Percentiles rank a stretch among this genome's conserved stretches.
Conservation (phyloP, 2,113 vertebrate species). For the Petroica traversi region DNA sequence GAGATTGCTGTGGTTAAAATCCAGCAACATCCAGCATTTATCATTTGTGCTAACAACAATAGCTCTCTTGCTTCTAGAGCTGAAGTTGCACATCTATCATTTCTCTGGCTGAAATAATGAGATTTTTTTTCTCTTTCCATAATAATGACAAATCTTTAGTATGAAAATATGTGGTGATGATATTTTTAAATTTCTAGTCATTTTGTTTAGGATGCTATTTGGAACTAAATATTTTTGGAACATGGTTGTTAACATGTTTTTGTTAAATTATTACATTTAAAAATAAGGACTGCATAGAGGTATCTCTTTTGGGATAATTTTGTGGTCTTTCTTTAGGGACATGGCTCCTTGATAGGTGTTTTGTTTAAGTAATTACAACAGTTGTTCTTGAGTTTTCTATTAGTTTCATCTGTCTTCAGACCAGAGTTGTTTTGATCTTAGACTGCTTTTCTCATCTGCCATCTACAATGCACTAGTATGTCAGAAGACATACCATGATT, state of each 20-base stretch:
- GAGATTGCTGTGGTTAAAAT: slow-evolving; percentile 1
- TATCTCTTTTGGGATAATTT: not conserved
- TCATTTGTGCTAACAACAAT: not conserved
- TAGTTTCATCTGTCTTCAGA: not conserved
- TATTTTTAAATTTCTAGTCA: not conserved
- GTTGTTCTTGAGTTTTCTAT: not conserved
- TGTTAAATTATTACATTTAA: not conserved
- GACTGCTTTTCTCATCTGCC: not conserved
- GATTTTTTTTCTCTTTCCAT: not conserved
- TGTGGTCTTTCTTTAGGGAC: not conserved
- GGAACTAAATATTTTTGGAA: not conserved
- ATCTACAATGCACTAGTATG: not conserved
- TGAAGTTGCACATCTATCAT: not conserved
- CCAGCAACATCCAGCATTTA: not conserved
- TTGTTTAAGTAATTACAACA: not conserved
- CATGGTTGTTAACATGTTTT: not conserved
- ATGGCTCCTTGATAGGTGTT: not conserved
- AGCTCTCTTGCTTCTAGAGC: not conserved
- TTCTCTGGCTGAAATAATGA: not conserved
- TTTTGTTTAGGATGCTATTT: not conserved
- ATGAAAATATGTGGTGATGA: not conserved
- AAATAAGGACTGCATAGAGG: not conserved
- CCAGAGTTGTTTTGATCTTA: not conserved
- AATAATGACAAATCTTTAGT: not conserved
- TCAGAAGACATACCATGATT: not conserved